phyloP scores from a whole-genome alignment of 2,888 invertebrate species.

The Halocaridina rubra region DNA sequence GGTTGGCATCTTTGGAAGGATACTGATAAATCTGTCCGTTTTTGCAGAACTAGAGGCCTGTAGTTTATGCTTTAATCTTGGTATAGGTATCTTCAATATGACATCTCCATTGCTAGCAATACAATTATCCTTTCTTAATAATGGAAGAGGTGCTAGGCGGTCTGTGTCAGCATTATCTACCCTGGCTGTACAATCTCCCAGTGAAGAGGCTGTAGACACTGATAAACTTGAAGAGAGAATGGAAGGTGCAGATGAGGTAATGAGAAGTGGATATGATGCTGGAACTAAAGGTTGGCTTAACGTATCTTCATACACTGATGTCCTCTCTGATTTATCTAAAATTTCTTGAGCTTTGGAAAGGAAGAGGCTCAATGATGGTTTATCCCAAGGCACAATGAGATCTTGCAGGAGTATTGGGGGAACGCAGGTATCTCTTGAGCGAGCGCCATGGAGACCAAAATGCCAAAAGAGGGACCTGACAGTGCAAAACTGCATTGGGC shows the following conservation, averaged over 20 bases:
- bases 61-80: conserved; percentile 45
- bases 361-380: conserved; percentile 34
- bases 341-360: conserved; percentile 24
- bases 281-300: not conserved
- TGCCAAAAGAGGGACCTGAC: conserved; percentile 63
- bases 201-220: not conserved
- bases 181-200: no score
- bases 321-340: conserved; percentile 19
- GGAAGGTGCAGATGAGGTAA: not conserved
- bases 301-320: not conserved
- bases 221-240: conserved; percentile 2
- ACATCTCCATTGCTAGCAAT: conserved; percentile 48
- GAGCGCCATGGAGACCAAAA: conserved; percentile 56
- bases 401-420: conserved; percentile 50
- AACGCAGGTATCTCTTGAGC: conserved; percentile 10
- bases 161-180: not conserved
- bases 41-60: not conserved
- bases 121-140: not conserved
- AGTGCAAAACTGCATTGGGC: conserved; percentile 63
- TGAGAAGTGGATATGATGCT: no score
- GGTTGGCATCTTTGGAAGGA: conserved; percentile 42
- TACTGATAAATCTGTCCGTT: conserved; percentile 48
- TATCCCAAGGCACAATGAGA: conserved; percentile 55
- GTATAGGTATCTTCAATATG: conserved; percentile 60
- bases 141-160: not conserved